Conservation (phyloP, 2,797 vertebrate species). For the Avahi laniger region DNA sequence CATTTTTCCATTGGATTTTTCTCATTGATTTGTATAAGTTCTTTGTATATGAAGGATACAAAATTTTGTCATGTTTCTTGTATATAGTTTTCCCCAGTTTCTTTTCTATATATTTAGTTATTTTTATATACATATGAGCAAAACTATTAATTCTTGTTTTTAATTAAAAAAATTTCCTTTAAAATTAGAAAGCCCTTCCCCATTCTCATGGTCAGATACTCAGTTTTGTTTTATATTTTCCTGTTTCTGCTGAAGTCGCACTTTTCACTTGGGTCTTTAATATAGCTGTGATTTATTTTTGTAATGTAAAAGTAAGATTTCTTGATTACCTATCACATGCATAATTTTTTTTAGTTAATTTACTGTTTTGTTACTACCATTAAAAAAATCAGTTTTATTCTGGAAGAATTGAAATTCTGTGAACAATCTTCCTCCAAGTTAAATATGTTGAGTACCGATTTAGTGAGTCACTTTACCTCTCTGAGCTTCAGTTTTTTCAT, state of each 20-base stretch:
- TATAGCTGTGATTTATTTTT: constrained; percentile 37
- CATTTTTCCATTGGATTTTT: constrained; percentile 17
- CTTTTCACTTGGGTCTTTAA: constrained; percentile 9
- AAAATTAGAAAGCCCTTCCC: not conserved
- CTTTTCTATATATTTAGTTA: not conserved
- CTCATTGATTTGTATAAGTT: not conserved
- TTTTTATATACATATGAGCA: not conserved
- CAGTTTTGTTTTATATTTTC: constrained; percentile 16
- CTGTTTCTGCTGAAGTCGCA: not conserved
- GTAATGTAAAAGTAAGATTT: constrained; percentile 25
- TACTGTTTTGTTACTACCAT: not conserved
- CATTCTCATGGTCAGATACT: not conserved
- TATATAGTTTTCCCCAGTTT: not conserved
- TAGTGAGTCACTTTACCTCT: not conserved
- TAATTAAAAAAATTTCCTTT: constrained; percentile 1
- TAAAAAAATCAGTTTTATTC: not conserved
- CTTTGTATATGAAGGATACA: not conserved
- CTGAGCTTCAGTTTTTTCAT: constrained; percentile 28
- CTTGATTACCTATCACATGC: constrained; percentile 28
- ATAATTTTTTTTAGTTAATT: constrained; percentile 33
- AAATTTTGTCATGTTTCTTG: not conserved
- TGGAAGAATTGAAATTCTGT: constrained; percentile 21
- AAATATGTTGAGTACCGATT: not conserved
- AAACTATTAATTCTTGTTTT: not conserved
- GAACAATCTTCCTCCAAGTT: not conserved